A percentile compares a stretch with the other conserved stretches of the same genome.
These are phyloP conservation scores for Noctua janthina DNA, from an alignment of 2,888 invertebrate species.

Conservation along the genomic window DNA sequence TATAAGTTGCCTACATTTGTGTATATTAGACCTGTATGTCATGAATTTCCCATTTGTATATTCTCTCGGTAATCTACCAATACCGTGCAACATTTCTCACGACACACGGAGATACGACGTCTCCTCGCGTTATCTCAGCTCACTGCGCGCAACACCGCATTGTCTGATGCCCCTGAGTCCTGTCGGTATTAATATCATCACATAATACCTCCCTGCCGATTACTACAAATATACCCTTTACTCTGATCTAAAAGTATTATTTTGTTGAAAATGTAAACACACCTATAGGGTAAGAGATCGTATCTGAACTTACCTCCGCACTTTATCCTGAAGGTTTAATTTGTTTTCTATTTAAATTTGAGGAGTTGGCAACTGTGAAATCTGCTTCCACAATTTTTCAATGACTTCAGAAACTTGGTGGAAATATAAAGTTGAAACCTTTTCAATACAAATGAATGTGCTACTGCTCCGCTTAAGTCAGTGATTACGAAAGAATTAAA, in stretches of 20 bases:
- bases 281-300: neutral
- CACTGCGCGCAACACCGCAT: constrained; percentile 27
- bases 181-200: constrained; percentile 24
- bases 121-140: constrained; percentile 37
- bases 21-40: neutral
- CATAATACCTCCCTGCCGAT: neutral
- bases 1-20: neutral
- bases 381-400: neutral
- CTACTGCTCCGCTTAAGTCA: neutral
- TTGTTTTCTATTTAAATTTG: neutral
- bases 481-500: neutral
- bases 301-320: neutral
- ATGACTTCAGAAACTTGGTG: neutral
- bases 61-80: neutral
- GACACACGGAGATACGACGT: constrained; percentile 24
- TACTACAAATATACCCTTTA: neutral
- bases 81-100: constrained; percentile 9
- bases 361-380: neutral
- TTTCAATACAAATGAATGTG: neutral
- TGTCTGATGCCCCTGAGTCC: constrained; percentile 20
- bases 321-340: neutral
- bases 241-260: neutral
- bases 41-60: neutral
- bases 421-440: neutral
- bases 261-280: neutral